Base-by-base conservation (phyloP, 2,888 invertebrate genomes). In the Erebia ligea region DNA sequence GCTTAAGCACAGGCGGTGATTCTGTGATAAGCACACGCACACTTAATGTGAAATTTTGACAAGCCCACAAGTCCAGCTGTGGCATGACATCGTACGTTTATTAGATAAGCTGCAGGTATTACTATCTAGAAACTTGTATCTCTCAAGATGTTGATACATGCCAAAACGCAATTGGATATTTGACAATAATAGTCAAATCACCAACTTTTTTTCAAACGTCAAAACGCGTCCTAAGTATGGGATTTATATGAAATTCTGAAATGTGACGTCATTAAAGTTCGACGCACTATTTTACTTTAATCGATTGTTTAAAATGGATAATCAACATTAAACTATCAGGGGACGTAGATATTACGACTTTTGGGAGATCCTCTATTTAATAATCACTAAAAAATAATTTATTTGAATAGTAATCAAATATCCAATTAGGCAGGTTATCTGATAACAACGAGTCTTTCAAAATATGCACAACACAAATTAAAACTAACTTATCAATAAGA, bases 381-480 rank as follows among this genome's bases (percentile, higher is more conserved):
- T n/a, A n/a, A n/a, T n/a, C n/a, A n/a, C n/a, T n/a, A n/a, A n/a
- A n/a, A n/a, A n/a, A n/a, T n/a, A n/a, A n/a, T n/a, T n/a, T n/a
- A n/a, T n/a, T n/a, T n/a, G n/a, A n/a, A n/a, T n/a, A n/a, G n/a
- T n/a, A n/a, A n/a, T n/a, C n/a, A n/a, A n/a, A n/a, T n/a, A n/a
- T n/a, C n/a, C n/a, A n/a, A n/a, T 45, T 48, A 17, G 5, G 17
- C 17, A 59, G 8, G 6, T 45, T 21, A 62, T 13, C 42, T 21
- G 13, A 56, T 66, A 40, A 56, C 56, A 48, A n/a, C n/a, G 40
- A 67, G 40, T 76, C 67, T 64, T 72, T 69, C 75, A 74, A 75
- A 76, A 77, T 77, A 77, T 77, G 73, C 75, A 76, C 67, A 78
- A 48, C 68, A 68, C 45, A 62, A 62, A 63, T 64, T 63, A 52